A percentile compares a stretch with the other conserved stretches of the same genome.
These are phyloP conservation scores for Orussus abietinus DNA, from an alignment of 1,140 invertebrate genomes.

Conservation along the genomic window DNA sequence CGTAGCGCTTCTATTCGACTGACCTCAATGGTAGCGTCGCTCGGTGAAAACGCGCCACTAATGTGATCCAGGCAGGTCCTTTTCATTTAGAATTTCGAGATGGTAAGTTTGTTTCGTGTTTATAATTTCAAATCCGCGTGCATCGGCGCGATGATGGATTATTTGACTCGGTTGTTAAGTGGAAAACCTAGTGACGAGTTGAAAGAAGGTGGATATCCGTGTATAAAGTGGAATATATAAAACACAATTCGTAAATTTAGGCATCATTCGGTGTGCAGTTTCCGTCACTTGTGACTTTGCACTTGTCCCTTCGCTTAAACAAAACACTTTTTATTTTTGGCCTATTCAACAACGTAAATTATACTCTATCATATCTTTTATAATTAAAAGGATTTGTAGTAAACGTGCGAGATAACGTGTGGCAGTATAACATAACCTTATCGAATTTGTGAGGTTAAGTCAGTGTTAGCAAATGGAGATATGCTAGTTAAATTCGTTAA, in stretches of 20 bases:
- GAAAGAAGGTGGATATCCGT: conserved; percentile 11
- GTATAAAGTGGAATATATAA: conserved; percentile 17
- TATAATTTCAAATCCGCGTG: conserved; percentile 24
- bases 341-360: neutral
- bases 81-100: conserved; percentile 34
- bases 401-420: too few relatives aligned
- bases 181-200: conserved; percentile 17
- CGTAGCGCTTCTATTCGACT: too few relatives aligned
- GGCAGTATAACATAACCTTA: neutral
- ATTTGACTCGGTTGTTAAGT: conserved; percentile 4
- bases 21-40: too few relatives aligned
- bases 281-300: conserved; percentile 3
- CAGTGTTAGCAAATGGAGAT: conserved; percentile 2
- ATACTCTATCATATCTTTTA: neutral
- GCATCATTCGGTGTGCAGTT: conserved; percentile 5
- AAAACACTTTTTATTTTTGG: neutral
- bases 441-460: neutral
- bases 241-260: neutral
- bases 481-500: neutral
- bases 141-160: conserved; percentile 21
- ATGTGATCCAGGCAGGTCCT: too few relatives aligned
- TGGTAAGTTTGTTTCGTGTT: conserved; percentile 33
- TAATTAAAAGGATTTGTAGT: neutral
- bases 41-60: too few relatives aligned
- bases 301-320: conserved; percentile 9